phyloP scores from a whole-genome alignment of 2,113 vertebrate genomes.

The Hippocampus abdominalis region DNA sequence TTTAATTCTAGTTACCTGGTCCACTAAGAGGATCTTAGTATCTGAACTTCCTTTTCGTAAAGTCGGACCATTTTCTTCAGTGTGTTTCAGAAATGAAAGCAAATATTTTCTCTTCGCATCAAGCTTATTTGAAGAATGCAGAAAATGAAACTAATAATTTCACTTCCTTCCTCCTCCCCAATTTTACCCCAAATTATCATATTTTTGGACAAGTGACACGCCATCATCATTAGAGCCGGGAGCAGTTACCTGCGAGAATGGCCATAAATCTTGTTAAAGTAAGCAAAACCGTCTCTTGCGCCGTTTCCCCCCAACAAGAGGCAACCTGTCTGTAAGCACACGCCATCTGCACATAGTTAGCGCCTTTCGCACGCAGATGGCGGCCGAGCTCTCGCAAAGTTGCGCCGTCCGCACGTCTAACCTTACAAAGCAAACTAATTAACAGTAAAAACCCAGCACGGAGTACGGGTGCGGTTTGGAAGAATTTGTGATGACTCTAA shows the following conservation, averaged over 20 bases:
- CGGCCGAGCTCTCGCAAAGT: slow-evolving; percentile 83
- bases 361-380: slow-evolving; percentile 92
- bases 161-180: slow-evolving; percentile 24
- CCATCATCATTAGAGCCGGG: slow-evolving; percentile 89
- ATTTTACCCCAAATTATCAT: slow-evolving; percentile 72
- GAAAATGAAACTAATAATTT: slow-evolving; percentile 43
- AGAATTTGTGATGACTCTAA: slow-evolving; percentile 82
- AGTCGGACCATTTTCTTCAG: neutral
- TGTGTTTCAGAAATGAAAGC: slow-evolving; percentile 31
- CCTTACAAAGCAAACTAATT: slow-evolving; percentile 93
- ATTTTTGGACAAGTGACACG: slow-evolving; percentile 85
- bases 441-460: slow-evolving; percentile 81
- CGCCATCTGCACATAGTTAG: slow-evolving; percentile 97
- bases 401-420: slow-evolving; percentile 90
- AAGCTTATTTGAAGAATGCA: slow-evolving; percentile 29
- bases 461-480: slow-evolving; percentile 87
- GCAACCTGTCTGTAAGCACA: slow-evolving; percentile 93
- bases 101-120: slow-evolving; percentile 44
- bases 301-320: slow-evolving; percentile 76
- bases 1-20: too few species aligned
- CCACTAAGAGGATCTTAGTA: neutral
- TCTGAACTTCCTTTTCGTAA: neutral
- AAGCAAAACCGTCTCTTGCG: slow-evolving; percentile 86
- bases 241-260: slow-evolving; percentile 87
- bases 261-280: slow-evolving; percentile 98